Conservation (phyloP, 2,797 vertebrate genomes). For the Aselliscus stoliczkanus region DNA sequence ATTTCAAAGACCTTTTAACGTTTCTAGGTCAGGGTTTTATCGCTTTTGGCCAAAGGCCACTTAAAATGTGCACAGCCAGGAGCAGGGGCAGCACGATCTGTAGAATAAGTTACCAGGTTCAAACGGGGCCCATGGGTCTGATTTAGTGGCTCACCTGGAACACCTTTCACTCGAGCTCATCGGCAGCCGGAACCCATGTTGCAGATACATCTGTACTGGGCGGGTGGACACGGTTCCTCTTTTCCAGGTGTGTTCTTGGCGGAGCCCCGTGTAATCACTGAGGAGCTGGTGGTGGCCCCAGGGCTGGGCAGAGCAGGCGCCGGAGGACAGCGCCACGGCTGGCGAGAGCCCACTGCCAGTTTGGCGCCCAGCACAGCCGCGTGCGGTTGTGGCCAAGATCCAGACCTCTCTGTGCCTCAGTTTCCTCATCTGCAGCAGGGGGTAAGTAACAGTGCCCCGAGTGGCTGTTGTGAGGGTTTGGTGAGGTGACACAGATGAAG, state of each 20-base stretch:
- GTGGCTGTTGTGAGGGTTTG: background rate
- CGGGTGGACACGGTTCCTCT: rapidly evolving
- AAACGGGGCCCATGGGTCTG: background rate
- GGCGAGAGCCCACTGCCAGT: rapidly evolving
- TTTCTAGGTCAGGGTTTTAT: background rate
- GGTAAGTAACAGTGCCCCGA: rapidly evolving
- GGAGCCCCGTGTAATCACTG: background rate
- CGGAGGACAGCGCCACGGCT: background rate
- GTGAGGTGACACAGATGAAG: background rate
- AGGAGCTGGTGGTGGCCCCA: background rate
- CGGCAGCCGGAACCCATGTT: rapidly evolving
- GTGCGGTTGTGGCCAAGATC: background rate
- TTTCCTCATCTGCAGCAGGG: background rate
- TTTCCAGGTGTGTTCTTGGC: rapidly evolving
- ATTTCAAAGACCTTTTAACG: slow-evolving; percentile 16
- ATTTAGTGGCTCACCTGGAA: background rate
- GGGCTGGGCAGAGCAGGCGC: background rate
- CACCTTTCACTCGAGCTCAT: rapidly evolving
- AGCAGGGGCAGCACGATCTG: rapidly evolving
- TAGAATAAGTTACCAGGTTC: background rate
- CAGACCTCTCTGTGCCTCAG: background rate
- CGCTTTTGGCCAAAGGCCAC: background rate
- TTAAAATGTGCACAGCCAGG: background rate
- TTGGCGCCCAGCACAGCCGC: rapidly evolving
- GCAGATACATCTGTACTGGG: rapidly evolving